Evolutionary conservation across 2,113 vertebrate genomes (phyloP), one percentile per base, ranked within the genome.

Genomic region (Rhineura floridana): DNA sequence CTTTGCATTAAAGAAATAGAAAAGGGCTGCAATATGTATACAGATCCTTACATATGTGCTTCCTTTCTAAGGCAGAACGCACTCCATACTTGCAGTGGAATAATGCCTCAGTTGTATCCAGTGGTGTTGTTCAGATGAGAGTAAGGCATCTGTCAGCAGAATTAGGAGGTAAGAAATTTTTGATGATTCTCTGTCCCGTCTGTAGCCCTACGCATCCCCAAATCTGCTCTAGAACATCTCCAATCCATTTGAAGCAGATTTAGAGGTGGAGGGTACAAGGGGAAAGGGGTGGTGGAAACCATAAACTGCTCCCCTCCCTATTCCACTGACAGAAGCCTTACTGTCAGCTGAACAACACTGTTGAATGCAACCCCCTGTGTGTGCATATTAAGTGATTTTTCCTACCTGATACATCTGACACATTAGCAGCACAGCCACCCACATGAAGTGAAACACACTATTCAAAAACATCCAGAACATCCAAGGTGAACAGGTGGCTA

Each of bases 401-500:
- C 96, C 83, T 94, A 99, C 99, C 98, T 99, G 99, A 95, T 99
- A 99, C 96, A 99, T 98, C 95, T 99, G 99, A 97, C 99, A 99
- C 99, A 99, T 99, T 95, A 99, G 99, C 92, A 99, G 97, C 79
- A 99, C 98, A 10, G 98, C 98, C 89, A 99, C 99, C 99, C 99
- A 99, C 98, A 99, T 98, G 94, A 99, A 98, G 96, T 99, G 99
- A 96, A 99, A 99, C 87, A 99, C 87, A 92, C 99, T 99, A 96
- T 99, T 99, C 75, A 99, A 95, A 94, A 99, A 99, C 99, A 99
- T 99, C 99, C 99, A 99, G 93, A 99, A 99, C 98, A 99, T 99
- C 99, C 99, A 99, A 0, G 99, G 98, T 3, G 99, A 99, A 94
- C 98, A 99, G 62, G 98, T 98, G 85, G 99, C 98, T 80, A 99